Percentiles rank a stretch among this genome's conserved stretches.
phyloP scores from a whole-genome alignment of 2,113 vertebrate genomes.

The Pantherophis guttatus region DNA sequence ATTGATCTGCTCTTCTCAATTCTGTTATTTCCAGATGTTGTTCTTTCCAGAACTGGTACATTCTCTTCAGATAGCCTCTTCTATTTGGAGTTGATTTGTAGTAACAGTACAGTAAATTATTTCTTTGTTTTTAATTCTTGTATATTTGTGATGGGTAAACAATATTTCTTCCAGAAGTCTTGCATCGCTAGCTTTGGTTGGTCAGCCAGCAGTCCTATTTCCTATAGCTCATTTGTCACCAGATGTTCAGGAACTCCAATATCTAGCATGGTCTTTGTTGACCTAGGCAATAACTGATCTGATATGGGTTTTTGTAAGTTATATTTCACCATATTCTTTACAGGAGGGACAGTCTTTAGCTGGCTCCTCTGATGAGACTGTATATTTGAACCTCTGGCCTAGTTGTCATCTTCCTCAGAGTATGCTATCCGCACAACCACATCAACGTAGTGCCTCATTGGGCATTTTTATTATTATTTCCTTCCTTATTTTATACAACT shows the following conservation, averaged over 20 bases:
- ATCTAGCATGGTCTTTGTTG: neutral
- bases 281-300: neutral
- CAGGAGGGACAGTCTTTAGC: neutral
- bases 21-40: neutral
- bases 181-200: neutral
- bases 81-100: neutral
- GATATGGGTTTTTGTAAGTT: neutral
- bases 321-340: neutral
- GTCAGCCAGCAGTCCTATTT: neutral
- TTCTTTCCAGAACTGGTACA: neutral
- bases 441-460: neutral
- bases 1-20: neutral
- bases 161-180: neutral
- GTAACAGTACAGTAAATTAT: neutral
- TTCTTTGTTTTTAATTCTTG: neutral
- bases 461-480: neutral
- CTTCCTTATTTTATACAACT: neutral
- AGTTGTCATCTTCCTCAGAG: neutral
- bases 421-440: neutral
- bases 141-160: neutral
- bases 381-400: neutral
- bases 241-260: neutral
- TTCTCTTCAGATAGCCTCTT: neutral
- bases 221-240: neutral
- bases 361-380: neutral